Percentiles rank a stretch among this genome's conserved stretches.
Conservation (phyloP, 2,797 vertebrate genomes). For the Sciurus vulgaris region DNA sequence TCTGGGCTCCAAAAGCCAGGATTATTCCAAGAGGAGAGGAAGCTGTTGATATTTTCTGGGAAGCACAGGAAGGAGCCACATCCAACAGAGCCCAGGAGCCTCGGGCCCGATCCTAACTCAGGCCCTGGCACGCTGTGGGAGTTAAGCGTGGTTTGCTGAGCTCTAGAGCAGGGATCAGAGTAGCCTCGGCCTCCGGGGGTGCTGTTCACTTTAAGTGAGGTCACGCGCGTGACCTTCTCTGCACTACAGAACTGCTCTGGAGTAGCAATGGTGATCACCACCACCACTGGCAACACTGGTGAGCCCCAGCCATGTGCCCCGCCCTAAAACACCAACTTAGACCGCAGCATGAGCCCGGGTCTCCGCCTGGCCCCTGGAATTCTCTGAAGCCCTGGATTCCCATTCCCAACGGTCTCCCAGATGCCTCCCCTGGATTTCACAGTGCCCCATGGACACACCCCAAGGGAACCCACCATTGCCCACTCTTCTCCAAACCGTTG, state of each 20-base stretch:
- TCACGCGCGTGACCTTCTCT: background rate
- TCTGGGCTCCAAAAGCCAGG: background rate
- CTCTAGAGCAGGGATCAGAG: background rate
- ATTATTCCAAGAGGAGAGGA: background rate
- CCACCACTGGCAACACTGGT: background rate
- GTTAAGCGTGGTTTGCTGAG: background rate
- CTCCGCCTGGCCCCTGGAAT: background rate
- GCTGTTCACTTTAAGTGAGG: background rate
- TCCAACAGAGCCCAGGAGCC: background rate
- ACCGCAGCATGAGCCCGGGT: background rate
- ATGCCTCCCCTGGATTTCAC: background rate
- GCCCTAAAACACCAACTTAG: background rate
- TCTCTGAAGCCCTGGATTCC: background rate
- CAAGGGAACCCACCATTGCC: background rate
- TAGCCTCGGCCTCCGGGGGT: background rate
- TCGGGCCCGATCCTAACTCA: background rate
- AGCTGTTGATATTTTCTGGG: background rate
- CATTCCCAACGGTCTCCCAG: background rate
- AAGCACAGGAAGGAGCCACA: fast-evolving
- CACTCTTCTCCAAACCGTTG: background rate
- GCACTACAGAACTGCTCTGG: background rate
- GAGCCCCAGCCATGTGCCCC: background rate
- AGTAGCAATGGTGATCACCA: background rate
- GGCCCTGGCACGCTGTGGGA: background rate
- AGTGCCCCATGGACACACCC: background rate